Base-by-base conservation (phyloP, 1,140 invertebrate genomes). In the Papilio glaucus region DNA sequence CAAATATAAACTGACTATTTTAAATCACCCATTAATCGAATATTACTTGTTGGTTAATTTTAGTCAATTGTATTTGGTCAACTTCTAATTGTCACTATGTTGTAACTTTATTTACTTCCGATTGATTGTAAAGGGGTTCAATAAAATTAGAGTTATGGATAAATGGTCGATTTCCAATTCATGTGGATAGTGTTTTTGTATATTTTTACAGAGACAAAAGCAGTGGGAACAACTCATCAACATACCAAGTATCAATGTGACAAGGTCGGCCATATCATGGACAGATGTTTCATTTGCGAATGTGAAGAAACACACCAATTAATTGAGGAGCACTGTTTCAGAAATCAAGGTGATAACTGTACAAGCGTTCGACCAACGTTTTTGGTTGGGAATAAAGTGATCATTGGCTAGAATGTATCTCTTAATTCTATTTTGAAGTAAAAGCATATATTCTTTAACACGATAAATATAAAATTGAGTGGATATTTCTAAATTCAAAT, bases 291-390 rank as follows among this genome's bases (percentile, higher is more conserved):
- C 62, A 79, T 89, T 0, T 91, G 89, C 37, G 77, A 88, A 24
- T 91, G 89, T 61, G 81, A 83, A 33, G 63, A 78, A 1, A 63
- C 72, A 1, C 38, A 74, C 6, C 41, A 77, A 6, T n/a, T 90
- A 2, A 80, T 89, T 45, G 77, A 84, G 61, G 89, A 91, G 53
- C 88, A 89, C 39, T 91, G 89, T 69, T 91, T 84, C 26, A 84
- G 81, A 72, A 91, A 78, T 33, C 74, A 83, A 4, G 77, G 71
- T 7, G 24, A 69, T 0, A 74, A 78, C 4, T 91, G 89, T 69
- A 62, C 45, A 1, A 53, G 85, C 42, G 76, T 65, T 13, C 71
- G 53, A 57, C 85, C 81, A 1, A 71, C 71, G 18, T 86, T 84
- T 70, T 71, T 86, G 37, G 39, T 69, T 68, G 49, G 74, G 2